These are phyloP conservation scores for Intellagama lesueurii DNA, from an alignment of 2,797 vertebrate species.

Conservation along the genomic window DNA sequence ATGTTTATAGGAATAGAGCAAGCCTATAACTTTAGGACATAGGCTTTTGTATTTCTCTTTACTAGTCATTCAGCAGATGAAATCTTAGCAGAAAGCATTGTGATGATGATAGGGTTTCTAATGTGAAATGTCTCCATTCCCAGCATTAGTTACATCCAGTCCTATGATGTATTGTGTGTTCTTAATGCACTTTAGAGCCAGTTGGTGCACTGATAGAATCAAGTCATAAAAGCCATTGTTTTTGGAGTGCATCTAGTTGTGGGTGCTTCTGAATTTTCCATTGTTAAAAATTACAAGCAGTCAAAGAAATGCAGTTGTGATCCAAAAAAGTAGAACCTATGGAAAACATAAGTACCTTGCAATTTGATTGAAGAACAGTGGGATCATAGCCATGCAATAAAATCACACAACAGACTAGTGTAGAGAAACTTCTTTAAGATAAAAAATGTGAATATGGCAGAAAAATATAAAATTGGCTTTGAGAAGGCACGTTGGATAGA, in stretches of 20 bases:
- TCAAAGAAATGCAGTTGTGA: no score
- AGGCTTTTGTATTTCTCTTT: neutral
- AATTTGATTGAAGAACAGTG: no score
- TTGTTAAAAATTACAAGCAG: neutral
- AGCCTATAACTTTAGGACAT: neutral
- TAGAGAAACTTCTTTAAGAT: no score
- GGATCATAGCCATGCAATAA: no score
- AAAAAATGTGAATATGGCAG: no score
- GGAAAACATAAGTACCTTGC: no score
- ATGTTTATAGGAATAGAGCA: neutral
- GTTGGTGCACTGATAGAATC: neutral
- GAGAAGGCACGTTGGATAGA: no score
- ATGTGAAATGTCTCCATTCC: neutral
- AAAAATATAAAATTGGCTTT: no score
- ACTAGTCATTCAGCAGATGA: neutral
- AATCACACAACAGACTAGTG: no score
- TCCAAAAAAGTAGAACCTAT: no score
- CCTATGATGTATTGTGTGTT: neutral
- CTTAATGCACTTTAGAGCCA: neutral
- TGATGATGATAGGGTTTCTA: neutral
- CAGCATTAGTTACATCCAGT: neutral
- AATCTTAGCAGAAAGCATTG: neutral
- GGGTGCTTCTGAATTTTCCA: neutral
- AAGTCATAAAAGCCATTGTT: neutral
- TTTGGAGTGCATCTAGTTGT: neutral